Conservation (phyloP, 2,888 invertebrate species). For the Teleogryllus oceanicus region DNA sequence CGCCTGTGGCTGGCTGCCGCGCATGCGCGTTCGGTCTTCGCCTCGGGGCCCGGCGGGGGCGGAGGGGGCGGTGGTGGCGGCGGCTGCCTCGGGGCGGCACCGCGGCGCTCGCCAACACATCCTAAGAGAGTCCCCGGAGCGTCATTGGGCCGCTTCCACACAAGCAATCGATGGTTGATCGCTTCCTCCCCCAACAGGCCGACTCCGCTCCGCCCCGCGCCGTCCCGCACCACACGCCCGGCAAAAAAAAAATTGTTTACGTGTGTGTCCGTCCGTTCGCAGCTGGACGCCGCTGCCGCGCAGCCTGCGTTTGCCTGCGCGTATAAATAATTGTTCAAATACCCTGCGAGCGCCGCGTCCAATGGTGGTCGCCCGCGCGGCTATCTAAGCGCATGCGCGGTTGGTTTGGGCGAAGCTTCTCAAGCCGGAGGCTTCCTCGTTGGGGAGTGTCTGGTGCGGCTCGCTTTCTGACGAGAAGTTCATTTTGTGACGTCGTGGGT, state of each 20-base stretch:
- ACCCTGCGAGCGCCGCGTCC: not conserved
- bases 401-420: no score
- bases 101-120: not conserved
- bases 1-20: no score
- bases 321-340: not conserved
- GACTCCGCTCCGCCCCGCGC: no score
- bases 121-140: slow-evolving; percentile 8
- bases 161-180: not conserved
- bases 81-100: no score
- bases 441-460: no score
- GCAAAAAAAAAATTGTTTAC: not conserved
- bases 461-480: no score
- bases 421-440: no score
- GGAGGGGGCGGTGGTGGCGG: no score
- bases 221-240: not conserved
- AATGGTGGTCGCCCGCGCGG: not conserved
- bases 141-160: not conserved
- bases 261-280: not conserved
- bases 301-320: not conserved
- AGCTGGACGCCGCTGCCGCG: not conserved
- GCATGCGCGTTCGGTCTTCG: no score
- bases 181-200: not conserved
- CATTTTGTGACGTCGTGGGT: no score
- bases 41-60: no score
- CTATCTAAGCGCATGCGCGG: no score